Base-by-base conservation (phyloP, 2,888 invertebrate genomes). In the Drosophila neonasuta region DNA sequence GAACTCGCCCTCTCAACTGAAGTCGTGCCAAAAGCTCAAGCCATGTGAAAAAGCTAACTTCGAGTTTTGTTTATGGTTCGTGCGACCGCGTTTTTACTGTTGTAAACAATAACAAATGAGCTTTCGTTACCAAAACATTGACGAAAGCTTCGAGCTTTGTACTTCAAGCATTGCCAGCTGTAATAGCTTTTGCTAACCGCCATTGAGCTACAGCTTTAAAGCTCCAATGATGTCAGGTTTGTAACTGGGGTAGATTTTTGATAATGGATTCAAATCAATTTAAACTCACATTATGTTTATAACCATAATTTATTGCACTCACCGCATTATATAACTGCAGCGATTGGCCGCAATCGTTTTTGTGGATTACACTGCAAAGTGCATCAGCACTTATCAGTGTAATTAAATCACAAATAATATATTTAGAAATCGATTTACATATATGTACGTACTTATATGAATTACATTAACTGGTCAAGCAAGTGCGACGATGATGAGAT, bases 121-220 rank as follows among this genome's bases (percentile, higher is more conserved):
- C 74, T 68, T 73, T 64, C 1, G 15, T 36, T 13, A 42, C 45
- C 32, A 54, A 39, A 45, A 67, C 57, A 52, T 34, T 7, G 4
- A 3, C 41, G 3, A 58, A 58, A 73, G 67, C 69, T 68, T 50
- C 36, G n/a, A 62, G 54, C 51, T 65, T 48, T 24, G 2, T 11
- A 15, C 46, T 36, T 6, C 2, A 44, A 52, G 74, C 66, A 42
- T 62, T 73, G 77, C 60, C 76, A 73, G 24, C 46, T 42, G 1
- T 1, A 11, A 29, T 0, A 5, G 8, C 39, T 3, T 15, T 7
- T 41, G 39, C 39, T 49, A 71, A 68, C 71, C 71, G 57, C 8
- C 6, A 8, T 8, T 45, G 6, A 11, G 34, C 24, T 24, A 6
- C 45, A 52, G 45, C 49, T 42, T 42, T 58, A 2, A 20, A 52